Conservation (phyloP, 2,113 vertebrate species). For the Gyps fulvus region DNA sequence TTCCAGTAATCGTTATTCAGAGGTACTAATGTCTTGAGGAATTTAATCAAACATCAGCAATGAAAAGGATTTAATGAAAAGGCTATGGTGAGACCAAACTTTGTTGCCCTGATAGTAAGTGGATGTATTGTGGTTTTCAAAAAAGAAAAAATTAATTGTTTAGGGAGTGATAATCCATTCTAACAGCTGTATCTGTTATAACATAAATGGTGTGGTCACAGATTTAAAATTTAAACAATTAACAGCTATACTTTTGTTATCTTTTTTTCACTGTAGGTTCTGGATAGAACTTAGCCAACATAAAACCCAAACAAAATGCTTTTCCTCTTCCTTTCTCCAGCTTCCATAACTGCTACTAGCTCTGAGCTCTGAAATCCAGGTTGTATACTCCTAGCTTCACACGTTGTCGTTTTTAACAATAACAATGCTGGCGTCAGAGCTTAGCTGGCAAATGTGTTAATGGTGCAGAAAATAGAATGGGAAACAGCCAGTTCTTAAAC, state of each 20-base stretch:
- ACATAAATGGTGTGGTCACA: background rate
- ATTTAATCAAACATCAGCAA: background rate
- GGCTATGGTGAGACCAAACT: background rate
- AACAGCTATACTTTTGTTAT: background rate
- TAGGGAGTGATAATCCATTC: background rate
- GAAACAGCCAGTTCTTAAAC: constrained; percentile 1
- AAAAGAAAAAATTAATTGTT: background rate
- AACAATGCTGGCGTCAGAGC: background rate
- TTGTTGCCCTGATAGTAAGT: background rate
- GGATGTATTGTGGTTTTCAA: background rate
- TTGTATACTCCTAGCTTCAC: background rate
- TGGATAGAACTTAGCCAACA: background rate
- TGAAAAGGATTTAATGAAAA: background rate
- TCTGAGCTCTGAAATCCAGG: background rate
- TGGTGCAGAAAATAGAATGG: constrained; percentile 8
- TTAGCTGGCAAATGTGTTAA: constrained; percentile 24
- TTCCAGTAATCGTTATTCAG: background rate
- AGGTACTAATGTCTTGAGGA: background rate
- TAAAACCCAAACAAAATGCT: background rate
- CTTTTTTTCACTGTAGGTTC: background rate
- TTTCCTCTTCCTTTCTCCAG: background rate
- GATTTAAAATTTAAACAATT: background rate
- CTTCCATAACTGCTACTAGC: background rate
- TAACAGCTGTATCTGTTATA: background rate
- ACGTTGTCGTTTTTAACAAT: background rate